A percentile compares a stretch with the other conserved stretches of the same genome.
These are phyloP conservation scores for Ellobius talpinus DNA, from an alignment of 2,113 vertebrate genomes.

Conservation along the genomic window DNA sequence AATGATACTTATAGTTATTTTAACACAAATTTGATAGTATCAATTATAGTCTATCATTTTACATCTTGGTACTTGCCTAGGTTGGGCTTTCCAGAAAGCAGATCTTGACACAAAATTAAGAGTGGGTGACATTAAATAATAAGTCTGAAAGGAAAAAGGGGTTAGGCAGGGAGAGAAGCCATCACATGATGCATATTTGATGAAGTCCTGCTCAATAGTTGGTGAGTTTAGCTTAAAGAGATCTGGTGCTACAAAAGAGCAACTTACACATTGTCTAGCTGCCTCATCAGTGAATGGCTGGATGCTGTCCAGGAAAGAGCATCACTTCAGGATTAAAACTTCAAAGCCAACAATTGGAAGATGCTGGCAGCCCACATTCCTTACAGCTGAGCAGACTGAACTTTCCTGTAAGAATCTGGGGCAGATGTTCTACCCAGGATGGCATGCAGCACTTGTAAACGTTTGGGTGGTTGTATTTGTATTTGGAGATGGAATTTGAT, in stretches of 20 bases:
- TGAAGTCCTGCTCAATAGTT: background rate
- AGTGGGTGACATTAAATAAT: background rate
- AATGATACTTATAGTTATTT: background rate
- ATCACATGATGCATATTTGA: background rate
- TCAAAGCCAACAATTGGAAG: background rate
- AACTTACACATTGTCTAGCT: background rate
- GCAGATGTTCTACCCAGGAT: background rate
- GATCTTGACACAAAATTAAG: background rate
- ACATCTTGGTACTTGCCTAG: slow-evolving; percentile 3
- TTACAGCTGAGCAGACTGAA: background rate
- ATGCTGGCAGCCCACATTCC: background rate
- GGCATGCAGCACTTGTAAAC: background rate
- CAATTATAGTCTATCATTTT: background rate
- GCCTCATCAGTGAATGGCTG: background rate
- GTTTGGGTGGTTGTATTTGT: background rate
- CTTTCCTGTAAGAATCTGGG: slow-evolving; percentile 11
- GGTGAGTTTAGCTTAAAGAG: background rate
- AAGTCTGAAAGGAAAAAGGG: background rate
- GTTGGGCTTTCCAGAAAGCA: slow-evolving; percentile 13
- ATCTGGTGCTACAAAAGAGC: background rate
- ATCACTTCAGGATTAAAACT: background rate
- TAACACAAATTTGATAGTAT: slow-evolving; percentile 1
- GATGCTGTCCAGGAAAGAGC: background rate
- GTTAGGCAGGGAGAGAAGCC: background rate
- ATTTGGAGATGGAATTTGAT: slow-evolving; percentile 15